Conservation (phyloP, 2,113 vertebrate species). For the Triplophysa dalaica region DNA sequence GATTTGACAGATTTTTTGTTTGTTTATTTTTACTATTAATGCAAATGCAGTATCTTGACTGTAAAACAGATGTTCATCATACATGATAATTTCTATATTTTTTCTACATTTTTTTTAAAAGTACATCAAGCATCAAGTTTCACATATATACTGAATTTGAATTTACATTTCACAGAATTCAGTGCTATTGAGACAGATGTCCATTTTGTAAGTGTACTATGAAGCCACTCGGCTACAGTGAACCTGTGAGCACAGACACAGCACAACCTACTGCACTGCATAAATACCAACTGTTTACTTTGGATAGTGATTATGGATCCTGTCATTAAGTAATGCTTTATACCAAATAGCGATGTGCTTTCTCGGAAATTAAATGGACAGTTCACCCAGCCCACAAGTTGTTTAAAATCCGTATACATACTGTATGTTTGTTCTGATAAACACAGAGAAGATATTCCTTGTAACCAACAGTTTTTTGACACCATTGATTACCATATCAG, state of each 20-base stretch:
- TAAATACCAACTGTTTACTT: slow-evolving; percentile 28
- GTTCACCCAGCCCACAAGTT: too few relatives aligned
- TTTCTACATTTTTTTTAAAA: not conserved
- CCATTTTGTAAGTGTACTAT: not conserved
- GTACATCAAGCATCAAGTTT: not conserved
- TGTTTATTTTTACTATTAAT: too few relatives aligned
- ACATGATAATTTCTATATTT: too few relatives aligned
- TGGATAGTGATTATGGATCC: not conserved
- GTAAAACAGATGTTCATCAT: too few relatives aligned
- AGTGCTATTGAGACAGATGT: slow-evolving; percentile 9
- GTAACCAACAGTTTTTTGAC: too few relatives aligned
- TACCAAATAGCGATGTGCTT: not conserved
- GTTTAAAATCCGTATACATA: too few relatives aligned
- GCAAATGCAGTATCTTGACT: too few relatives aligned
- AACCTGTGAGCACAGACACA: slow-evolving; percentile 26
- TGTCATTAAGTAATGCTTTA: not conserved
- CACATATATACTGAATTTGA: not conserved
- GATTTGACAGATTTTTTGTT: too few relatives aligned
- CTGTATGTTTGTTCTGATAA: too few relatives aligned
- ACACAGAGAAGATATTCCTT: too few relatives aligned
- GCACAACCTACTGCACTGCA: slow-evolving; percentile 10
- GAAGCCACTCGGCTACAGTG: slow-evolving; percentile 11
- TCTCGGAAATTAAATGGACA: too few relatives aligned
- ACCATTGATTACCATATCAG: too few relatives aligned
- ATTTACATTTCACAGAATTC: not conserved